Base-by-base conservation (phyloP, 2,888 invertebrate species). In the Agrotis puta region DNA sequence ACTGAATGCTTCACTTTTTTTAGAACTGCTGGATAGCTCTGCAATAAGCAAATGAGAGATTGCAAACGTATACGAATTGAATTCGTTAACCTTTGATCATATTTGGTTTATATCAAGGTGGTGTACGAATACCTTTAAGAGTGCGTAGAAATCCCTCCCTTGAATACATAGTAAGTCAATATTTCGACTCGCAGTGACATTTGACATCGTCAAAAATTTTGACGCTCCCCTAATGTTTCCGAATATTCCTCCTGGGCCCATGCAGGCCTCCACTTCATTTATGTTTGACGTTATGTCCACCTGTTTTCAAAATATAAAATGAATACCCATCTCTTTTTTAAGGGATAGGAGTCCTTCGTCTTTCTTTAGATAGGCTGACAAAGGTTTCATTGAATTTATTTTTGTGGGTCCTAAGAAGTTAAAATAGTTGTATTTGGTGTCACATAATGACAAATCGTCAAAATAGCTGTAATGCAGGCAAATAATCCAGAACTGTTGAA, bases 201-300 rank as follows among this genome's bases (percentile, higher is more conserved):
- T 96, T 3, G 96, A 95, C 85, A 92, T 90, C 1, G 94, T 94
- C 59, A 94, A 85, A 79, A 94, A 94, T 84, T 90, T 94, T 2
- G 87, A 81, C 4, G 92, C 92, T 7, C 95, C 94, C 79, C 92
- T 91, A 77, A 96, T 95, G 74, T 96, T 96, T 0, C 96, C 96
- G 63, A 96, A 96, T 86, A 96, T 96, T 11, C 96, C 96, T 14
- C 96, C 96, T 7, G 95, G 94, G 0, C 96, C 96, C 96, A 96
- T 96, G 74, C 95, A 95, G 0, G 94, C 92, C 83, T 95, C 95
- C 2, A 95, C 93, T 90, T 95, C 96, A 75, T 95, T 95, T 47
- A 87, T 87, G 53, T 92, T 94, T 13, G 94, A 91, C 72, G 93
- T 90, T 77, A 95, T 91, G 58, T 95, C 95, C 69, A 95, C 95